These are phyloP conservation scores for Enteromius viviparus DNA, from an alignment of 2,797 vertebrate species.

Conservation along the genomic window DNA sequence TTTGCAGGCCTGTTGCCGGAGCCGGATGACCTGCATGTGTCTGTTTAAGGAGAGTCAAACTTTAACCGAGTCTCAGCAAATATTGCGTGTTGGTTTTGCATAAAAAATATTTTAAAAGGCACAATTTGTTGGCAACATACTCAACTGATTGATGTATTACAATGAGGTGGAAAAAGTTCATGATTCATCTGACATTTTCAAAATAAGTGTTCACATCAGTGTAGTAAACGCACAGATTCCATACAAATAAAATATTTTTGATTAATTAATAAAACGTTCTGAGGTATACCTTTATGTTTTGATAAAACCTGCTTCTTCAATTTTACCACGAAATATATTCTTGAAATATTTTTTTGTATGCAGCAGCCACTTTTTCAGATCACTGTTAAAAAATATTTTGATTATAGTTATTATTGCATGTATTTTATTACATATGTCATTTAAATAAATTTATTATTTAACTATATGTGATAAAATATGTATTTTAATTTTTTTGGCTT, in stretches of 20 bases:
- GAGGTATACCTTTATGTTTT: background rate
- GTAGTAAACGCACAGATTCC: too few species aligned
- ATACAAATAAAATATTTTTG: background rate
- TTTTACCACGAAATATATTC: background rate
- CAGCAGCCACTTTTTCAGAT: background rate
- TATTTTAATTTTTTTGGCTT: background rate
- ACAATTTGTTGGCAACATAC: background rate
- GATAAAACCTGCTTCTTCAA: background rate
- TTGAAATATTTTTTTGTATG: background rate
- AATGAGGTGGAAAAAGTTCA: background rate
- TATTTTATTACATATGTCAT: background rate
- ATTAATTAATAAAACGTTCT: background rate
- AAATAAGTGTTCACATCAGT: background rate
- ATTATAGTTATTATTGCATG: background rate
- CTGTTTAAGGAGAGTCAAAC: constrained; percentile 26
- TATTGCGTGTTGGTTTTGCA: constrained; percentile 18
- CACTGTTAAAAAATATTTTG: background rate
- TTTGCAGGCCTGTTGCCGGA: background rate
- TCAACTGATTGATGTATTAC: background rate
- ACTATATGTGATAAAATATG: background rate
- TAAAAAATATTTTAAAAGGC: constrained; percentile 1
- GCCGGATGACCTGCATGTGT: constrained; percentile 3
- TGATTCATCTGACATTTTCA: background rate
- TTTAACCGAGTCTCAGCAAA: constrained; percentile 22
- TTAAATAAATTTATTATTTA: background rate